Evolutionary conservation across 2,888 invertebrate genomes (phyloP).

Genomic region (Drosophila lutescens): DNA sequence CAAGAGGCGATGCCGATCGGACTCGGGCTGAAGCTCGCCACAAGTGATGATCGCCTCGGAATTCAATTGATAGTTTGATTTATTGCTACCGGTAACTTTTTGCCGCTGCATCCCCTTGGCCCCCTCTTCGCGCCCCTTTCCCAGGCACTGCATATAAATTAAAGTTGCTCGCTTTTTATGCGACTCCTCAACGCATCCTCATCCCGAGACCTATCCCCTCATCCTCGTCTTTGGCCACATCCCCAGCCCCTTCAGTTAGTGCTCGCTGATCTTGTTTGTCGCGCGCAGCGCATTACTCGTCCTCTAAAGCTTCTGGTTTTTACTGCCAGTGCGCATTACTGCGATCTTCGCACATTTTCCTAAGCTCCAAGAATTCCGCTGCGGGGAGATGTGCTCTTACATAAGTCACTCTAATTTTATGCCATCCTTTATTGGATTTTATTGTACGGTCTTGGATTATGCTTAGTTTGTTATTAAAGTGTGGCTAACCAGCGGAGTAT

Average conservation of each 20-base stretch:
- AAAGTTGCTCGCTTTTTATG: slow-evolving; percentile 67
- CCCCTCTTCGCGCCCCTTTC: slow-evolving; percentile 4
- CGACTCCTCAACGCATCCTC: slow-evolving; percentile 29
- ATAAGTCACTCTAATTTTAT: slow-evolving; percentile 35
- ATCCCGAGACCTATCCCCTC: neutral
- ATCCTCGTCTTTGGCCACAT: neutral
- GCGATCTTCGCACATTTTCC: slow-evolving; percentile 48
- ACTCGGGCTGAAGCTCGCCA: slow-evolving; percentile 46
- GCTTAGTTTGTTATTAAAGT: slow-evolving; percentile 5
- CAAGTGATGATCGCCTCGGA: slow-evolving; percentile 83
- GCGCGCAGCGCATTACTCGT: slow-evolving; percentile 72
- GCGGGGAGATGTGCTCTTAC: slow-evolving; percentile 3
- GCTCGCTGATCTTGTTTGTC: slow-evolving; percentile 81
- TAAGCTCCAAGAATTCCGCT: slow-evolving; percentile 10
- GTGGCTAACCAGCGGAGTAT: neutral
- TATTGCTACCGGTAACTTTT: slow-evolving; percentile 82
- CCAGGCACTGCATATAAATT: slow-evolving; percentile 75
- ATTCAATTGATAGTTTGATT: slow-evolving; percentile 84
- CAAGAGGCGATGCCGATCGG: slow-evolving; percentile 66
- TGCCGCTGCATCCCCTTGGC: slow-evolving; percentile 23
- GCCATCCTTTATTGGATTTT: slow-evolving; percentile 23
- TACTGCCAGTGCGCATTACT: slow-evolving; percentile 60
- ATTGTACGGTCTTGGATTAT: slow-evolving; percentile 10
- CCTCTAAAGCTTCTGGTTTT: slow-evolving; percentile 80
- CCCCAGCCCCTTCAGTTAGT: slow-evolving; percentile 41